Evolutionary conservation across 2,888 invertebrate species (phyloP), one percentile per base, ranked within the genome.

Genomic region (Caenorhabditis macrosperma): DNA sequence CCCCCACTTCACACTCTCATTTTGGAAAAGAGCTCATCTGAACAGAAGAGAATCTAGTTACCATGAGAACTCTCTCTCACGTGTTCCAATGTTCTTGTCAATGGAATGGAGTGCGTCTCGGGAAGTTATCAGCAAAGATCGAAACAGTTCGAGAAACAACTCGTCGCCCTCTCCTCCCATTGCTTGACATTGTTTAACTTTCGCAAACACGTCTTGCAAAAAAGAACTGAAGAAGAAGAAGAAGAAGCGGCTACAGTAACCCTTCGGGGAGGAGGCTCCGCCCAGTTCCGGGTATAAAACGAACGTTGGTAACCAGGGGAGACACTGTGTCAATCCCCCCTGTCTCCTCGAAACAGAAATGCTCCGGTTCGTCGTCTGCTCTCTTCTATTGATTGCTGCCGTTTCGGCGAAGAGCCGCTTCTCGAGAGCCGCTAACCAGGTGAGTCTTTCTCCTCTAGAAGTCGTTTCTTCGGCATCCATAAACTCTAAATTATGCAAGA

Each of bases 141-240:
- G 67, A 57, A 57, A 68, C 50, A 60, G 50, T 60, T 63, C 55
- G 52, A 48, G 44, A 50, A 61, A 57, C 72, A 12, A 38, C 38
- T 38, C 38, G 38, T 12, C 38, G 12, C 9, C 38, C 15, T 38
- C 38, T 9, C 9, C 38, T 3, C 9, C 38, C 15, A 30, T 69
- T 69, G 69, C 69, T 69, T 69, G 68, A 68, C 68, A 68, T 71
- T 71, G 72, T 72, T 72, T 72, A 72, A 72, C 72, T n/a, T 46
- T 41, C 26, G 72, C 72, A 72, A 72, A 72, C 64, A 72, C 30
- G 35, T 63, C 50, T 28, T 46, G 41, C 52, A 59, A 52, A 61
- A 69, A 71, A 52, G 33, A 26, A 61, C 38, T 59, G 60, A 17
- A 48, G 38, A 35, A 46, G n/a, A 44, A 20, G 38, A 44, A 48